These are phyloP conservation scores for Gallinago jamesoni DNA, from an alignment of 2,113 vertebrate species.

Conservation along the genomic window DNA sequence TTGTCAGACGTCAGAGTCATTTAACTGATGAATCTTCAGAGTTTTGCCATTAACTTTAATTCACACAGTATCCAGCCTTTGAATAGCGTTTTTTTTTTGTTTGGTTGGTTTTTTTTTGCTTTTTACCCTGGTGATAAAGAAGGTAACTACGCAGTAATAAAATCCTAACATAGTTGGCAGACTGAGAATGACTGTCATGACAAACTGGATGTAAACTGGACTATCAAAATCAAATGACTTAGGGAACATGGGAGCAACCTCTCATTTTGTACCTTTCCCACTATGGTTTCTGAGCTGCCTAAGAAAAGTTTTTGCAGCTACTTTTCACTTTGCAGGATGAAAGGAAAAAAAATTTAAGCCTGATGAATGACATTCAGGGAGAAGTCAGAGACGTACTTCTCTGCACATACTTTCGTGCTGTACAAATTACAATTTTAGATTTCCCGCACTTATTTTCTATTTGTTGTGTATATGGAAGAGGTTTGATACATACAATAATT, in stretches of 20 bases:
- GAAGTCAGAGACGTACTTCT: background rate
- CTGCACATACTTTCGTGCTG: background rate
- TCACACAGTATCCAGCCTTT: rapidly evolving
- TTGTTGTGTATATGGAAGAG: background rate
- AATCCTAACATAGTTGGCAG: background rate
- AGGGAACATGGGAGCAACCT: background rate
- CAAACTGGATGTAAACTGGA: background rate
- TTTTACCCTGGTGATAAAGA: background rate
- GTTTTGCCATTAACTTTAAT: background rate
- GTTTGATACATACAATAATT: background rate
- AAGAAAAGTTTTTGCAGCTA: background rate
- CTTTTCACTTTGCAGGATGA: background rate
- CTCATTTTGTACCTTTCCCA: background rate
- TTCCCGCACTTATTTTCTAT: background rate
- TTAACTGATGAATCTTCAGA: background rate
- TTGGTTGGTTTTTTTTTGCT: background rate
- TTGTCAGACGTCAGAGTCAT: background rate
- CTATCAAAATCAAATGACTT: background rate
- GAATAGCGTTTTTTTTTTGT: background rate
- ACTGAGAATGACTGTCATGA: background rate
- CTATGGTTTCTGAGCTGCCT: background rate
- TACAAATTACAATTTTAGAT: background rate
- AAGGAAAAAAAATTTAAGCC: background rate
- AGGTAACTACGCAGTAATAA: background rate
- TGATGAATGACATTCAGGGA: background rate